Percentiles rank a stretch among this genome's conserved stretches.
phyloP scores from a whole-genome alignment of 2,888 invertebrate species.

The Pyrgus malvae region DNA sequence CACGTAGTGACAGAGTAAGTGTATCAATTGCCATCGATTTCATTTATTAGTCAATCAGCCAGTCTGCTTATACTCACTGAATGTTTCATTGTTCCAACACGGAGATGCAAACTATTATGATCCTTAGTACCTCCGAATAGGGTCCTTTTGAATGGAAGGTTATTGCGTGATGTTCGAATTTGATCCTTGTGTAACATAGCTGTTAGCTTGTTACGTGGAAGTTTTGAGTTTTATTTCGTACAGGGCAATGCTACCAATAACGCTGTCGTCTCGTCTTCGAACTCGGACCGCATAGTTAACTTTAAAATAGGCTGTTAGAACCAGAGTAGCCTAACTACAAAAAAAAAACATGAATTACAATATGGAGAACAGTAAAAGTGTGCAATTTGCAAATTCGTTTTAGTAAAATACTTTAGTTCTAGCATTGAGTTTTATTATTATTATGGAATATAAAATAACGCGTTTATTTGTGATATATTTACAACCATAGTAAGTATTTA shows the following conservation, averaged over 20 bases:
- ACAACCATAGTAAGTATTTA: no score
- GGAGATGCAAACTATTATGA: neutral
- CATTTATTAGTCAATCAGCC: constrained; percentile 34
- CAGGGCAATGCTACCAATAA: constrained; percentile 19
- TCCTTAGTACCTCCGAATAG: constrained; percentile 16
- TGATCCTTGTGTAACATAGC: constrained; percentile 8
- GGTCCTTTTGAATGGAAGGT: neutral
- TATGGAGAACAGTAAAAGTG: no score
- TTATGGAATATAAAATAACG: no score
- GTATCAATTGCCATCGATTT: constrained; percentile 30
- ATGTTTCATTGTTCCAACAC: constrained; percentile 17
- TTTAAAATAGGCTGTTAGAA: no score
- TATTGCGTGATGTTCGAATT: neutral
- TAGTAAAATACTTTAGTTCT: no score
- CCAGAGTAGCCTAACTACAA: no score
- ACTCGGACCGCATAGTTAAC: no score
- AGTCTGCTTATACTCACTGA: constrained; percentile 23
- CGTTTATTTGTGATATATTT: no score
- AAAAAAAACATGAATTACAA: no score
- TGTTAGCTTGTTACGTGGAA: constrained; percentile 5
- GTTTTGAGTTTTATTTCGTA: constrained; percentile 12
- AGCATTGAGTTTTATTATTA: no score
- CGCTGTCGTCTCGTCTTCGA: neutral
- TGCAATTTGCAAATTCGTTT: no score
- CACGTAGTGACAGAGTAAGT: constrained; percentile 2